phyloP scores from a whole-genome alignment of 1,140 invertebrate species.

The Metaphire vulgaris region DNA sequence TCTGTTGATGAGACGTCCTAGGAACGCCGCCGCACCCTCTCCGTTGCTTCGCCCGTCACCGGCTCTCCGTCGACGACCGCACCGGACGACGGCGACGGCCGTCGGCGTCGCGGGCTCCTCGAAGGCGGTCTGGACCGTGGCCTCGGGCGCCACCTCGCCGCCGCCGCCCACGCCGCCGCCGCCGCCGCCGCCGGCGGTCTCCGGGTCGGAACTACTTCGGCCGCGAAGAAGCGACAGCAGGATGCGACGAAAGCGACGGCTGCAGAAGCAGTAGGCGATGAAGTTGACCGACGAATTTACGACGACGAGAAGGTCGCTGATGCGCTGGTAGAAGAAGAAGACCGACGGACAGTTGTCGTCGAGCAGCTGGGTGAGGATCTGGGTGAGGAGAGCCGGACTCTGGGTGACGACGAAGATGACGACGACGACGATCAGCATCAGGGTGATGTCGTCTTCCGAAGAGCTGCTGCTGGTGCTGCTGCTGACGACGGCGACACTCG shows the following conservation, averaged over 20 bases:
- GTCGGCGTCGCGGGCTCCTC: no score
- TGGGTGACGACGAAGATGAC: conserved; percentile 10
- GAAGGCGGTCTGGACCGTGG: no score
- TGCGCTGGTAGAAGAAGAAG: not conserved
- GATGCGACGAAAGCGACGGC: not conserved
- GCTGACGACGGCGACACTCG: not conserved
- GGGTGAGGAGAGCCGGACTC: not conserved
- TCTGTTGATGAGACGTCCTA: no score
- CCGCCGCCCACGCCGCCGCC: no score
- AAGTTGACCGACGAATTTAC: not conserved
- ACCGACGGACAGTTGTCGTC: not conserved
- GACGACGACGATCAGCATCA: conserved; percentile 6
- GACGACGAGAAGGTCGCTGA: conserved; percentile 10
- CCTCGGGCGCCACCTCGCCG: no score
- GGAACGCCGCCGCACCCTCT: no score
- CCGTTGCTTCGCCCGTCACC: no score
- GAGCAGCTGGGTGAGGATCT: not conserved
- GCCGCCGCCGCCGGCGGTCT: no score
- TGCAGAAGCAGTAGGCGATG: conserved; percentile 5
- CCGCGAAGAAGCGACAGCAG: not conserved
- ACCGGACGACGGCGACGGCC: no score
- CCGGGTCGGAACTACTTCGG: no score
- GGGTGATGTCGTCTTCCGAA: conserved; percentile 14
- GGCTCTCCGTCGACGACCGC: no score
- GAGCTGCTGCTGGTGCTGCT: not conserved